These are phyloP conservation scores for Triops longicaudatus DNA, from an alignment of 1,140 invertebrate genomes.

Conservation along the genomic window DNA sequence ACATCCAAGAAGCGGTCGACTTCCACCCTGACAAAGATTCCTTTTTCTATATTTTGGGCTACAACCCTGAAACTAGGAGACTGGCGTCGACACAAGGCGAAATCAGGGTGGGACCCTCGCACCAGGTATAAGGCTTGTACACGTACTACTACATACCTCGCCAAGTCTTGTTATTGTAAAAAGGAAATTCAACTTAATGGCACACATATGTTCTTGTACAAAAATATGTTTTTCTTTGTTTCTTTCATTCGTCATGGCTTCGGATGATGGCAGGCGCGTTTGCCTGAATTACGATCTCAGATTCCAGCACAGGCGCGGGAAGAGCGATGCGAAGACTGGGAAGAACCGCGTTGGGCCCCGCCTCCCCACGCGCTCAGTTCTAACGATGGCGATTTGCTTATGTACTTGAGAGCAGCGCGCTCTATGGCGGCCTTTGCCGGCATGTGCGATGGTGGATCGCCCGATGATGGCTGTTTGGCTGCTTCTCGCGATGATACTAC, in stretches of 20 bases:
- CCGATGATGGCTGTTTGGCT: constrained; percentile 91
- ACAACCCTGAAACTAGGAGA: constrained; percentile 53
- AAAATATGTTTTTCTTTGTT: constrained; percentile 25
- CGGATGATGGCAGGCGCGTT: constrained; percentile 51
- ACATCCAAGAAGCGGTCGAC: constrained; percentile 42
- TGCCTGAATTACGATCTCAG: constrained; percentile 68
- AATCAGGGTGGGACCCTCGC: constrained; percentile 87
- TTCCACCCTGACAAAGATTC: constrained; percentile 38
- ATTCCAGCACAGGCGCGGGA: constrained; percentile 54
- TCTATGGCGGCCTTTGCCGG: constrained; percentile 92
- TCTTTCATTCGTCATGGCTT: background rate
- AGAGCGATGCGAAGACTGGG: constrained; percentile 62
- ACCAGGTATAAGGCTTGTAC: constrained; percentile 78
- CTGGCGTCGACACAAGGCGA: constrained; percentile 81
- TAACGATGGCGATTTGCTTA: constrained; percentile 88
- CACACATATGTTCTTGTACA: background rate
- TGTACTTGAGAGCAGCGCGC: constrained; percentile 91
- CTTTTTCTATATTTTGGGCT: constrained; percentile 48
- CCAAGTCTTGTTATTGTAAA: constrained; percentile 13
- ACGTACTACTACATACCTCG: too few relatives aligned
- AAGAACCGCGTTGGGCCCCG: constrained; percentile 88
- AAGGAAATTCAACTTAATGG: background rate
- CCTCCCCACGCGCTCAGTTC: constrained; percentile 45
- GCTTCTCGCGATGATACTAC: constrained; percentile 95
- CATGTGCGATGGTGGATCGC: constrained; percentile 95